Evolutionary conservation across 2,888 invertebrate genomes (phyloP), one percentile per base, ranked within the genome.

Genomic region (Platypus cylindrus): DNA sequence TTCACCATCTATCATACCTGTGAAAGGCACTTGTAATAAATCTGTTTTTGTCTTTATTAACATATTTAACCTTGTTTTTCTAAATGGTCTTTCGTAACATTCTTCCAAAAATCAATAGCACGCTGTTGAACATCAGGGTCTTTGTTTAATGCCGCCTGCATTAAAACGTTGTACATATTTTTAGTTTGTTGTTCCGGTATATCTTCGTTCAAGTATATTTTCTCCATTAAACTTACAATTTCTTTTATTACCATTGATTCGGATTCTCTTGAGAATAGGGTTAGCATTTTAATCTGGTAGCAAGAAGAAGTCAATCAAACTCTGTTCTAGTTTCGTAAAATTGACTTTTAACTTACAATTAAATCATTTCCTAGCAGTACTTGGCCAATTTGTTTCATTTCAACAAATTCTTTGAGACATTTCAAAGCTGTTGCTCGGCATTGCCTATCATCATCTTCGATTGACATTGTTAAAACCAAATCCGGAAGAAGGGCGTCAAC

Each of bases 41-140:
- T 9, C 9, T 7, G 9, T 20, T 20, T 20, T 20, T 7, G 9
- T 9, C 20, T 20, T 20, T 20, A 7, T 20, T 20, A 9, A 20
- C 20, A 20, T 20, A 8, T 12, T 25, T 30, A 30, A 40, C 43
- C 85, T 59, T 84, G 83, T 49, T 81, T 72, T 1, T 67, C 68
- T 8, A 84, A 60, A 34, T 74, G 68, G 1, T 70, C 68, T 16
- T 69, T 65, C 22, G 82, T 76, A 14, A 80, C 76, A 5, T 69
- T 62, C 32, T 68, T 68, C 84, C 85, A 86, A 51, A 80, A 85
- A 37, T 67, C 64, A 1, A 86, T 54, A 0, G 81, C 76, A 34
- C 70, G 71, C 1, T 77, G 62, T 57, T 83, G 82, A 0, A 84
- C 84, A 54, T 86, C 85, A 81, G 84, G 83, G 52, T 84, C 69